Conservation (phyloP, 2,888 invertebrate genomes). For the Buathra laborator region DNA sequence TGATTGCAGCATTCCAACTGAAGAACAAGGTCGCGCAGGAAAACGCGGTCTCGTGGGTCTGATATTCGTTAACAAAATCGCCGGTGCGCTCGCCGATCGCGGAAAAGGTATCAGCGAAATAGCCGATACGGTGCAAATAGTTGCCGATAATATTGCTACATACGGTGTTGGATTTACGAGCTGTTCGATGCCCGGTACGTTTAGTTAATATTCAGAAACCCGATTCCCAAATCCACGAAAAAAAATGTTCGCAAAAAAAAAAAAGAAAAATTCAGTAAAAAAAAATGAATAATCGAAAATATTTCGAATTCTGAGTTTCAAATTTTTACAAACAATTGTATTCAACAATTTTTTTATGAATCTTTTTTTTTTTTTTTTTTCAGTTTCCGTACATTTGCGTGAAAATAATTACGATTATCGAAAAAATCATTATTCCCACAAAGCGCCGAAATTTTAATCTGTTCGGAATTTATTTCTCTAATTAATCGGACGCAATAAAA, state of each 20-base stretch:
- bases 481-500: background rate
- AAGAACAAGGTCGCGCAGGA: conserved; percentile 84
- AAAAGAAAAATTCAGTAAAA: too few species aligned
- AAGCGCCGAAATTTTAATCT: too few species aligned
- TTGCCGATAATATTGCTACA: conserved; percentile 88
- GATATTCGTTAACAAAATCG: conserved; percentile 81
- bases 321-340: too few species aligned
- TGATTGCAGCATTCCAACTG: conserved; percentile 82
- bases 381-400: too few species aligned
- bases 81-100: conserved; percentile 84
- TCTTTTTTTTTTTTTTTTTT: too few species aligned
- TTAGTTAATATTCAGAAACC: background rate
- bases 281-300: too few species aligned
- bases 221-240: background rate
- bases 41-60: conserved; percentile 85
- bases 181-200: conserved; percentile 89
- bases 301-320: too few species aligned
- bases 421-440: too few species aligned
- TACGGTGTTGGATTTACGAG: conserved; percentile 90
- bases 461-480: too few species aligned
- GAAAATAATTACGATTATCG: too few species aligned
- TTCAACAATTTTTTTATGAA: too few species aligned
- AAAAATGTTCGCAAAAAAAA: too few species aligned
- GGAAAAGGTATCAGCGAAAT: conserved; percentile 86
- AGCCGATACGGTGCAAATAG: conserved; percentile 80